Evolutionary conservation across 2,797 vertebrate genomes (phyloP).

Genomic region (Danio tinwini): DNA sequence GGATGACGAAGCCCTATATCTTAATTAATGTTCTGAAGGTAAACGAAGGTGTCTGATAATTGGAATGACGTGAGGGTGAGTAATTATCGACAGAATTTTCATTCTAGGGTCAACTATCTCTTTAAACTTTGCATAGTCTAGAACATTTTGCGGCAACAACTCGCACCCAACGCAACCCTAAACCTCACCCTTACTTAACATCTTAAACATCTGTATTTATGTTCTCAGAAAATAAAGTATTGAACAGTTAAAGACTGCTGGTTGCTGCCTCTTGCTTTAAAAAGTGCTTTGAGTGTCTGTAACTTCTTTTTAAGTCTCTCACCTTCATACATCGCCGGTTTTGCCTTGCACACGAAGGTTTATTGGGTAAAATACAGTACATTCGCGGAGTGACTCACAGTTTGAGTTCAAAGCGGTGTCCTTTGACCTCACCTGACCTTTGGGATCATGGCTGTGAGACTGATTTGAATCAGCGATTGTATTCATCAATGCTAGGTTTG

Average conservation of each 20-base stretch:
- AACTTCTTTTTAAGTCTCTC: slow-evolving; percentile 5
- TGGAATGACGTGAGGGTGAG: too few species aligned
- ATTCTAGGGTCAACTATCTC: not conserved
- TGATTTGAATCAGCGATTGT: slow-evolving; percentile 60
- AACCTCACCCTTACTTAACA: not conserved
- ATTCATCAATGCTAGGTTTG: slow-evolving; percentile 19
- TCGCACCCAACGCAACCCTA: slow-evolving; percentile 6
- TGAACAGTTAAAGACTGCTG: slow-evolving; percentile 10
- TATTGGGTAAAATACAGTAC: slow-evolving; percentile 1
- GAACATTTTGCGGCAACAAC: slow-evolving; percentile 30
- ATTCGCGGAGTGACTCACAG: slow-evolving; percentile 13
- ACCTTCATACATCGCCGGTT: not conserved
- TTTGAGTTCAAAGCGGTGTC: slow-evolving; percentile 13
- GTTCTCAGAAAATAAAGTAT: slow-evolving; percentile 10
- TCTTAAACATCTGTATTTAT: not conserved
- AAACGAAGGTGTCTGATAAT: too few species aligned
- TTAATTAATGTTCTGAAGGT: too few species aligned
- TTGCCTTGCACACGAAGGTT: slow-evolving; percentile 19
- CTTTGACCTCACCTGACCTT: slow-evolving; percentile 66
- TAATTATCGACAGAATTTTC: too few species aligned
- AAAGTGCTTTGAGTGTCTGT: slow-evolving; percentile 47
- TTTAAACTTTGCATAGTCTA: slow-evolving; percentile 52
- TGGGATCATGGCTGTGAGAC: slow-evolving; percentile 72
- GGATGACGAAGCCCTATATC: too few species aligned
- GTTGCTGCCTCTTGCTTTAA: slow-evolving; percentile 27